Percentiles rank a stretch among this genome's conserved stretches.
These are phyloP conservation scores for Amphimallon solstitiale DNA, from an alignment of 2,888 invertebrate genomes.

Conservation along the genomic window DNA sequence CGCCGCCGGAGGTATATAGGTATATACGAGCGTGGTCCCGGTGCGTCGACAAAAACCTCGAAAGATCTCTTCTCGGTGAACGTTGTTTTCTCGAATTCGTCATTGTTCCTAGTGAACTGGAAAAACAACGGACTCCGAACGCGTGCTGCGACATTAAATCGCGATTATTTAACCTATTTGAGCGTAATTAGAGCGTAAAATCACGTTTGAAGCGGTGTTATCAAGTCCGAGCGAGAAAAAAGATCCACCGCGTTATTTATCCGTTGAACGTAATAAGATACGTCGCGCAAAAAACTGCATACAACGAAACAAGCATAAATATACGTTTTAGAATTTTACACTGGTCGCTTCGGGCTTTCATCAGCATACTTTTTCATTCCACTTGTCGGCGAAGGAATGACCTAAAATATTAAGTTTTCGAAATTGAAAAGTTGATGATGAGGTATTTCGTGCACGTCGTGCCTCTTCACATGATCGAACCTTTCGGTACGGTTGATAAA, in stretches of 20 bases:
- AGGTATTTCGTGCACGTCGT: slow-evolving; percentile 1
- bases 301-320: not conserved
- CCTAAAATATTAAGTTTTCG: slow-evolving; percentile 28
- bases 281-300: slow-evolving; percentile 3
- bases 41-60: slow-evolving; percentile 13
- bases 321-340: slow-evolving; percentile 16
- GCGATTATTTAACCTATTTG: slow-evolving; percentile 26
- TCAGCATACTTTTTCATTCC: slow-evolving; percentile 7
- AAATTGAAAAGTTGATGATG: slow-evolving; percentile 8
- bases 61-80: not conserved
- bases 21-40: not conserved
- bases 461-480: slow-evolving; percentile 4
- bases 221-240: slow-evolving; percentile 13
- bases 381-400: slow-evolving; percentile 8
- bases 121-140: slow-evolving; percentile 21
- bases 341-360: slow-evolving; percentile 4
- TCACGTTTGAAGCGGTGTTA: slow-evolving; percentile 19
- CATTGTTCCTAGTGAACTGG: slow-evolving; percentile 16
- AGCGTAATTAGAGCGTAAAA: slow-evolving; percentile 27
- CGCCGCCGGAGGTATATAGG: not conserved
- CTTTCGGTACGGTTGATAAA: not conserved
- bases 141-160: slow-evolving; percentile 18
- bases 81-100: slow-evolving; percentile 20
- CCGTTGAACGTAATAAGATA: slow-evolving; percentile 17
- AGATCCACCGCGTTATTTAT: slow-evolving; percentile 14